Percentiles rank a stretch among this genome's conserved stretches.
These are phyloP conservation scores for Pontoporia blainvillei DNA, from an alignment of 2,113 vertebrate species.

Conservation along the genomic window DNA sequence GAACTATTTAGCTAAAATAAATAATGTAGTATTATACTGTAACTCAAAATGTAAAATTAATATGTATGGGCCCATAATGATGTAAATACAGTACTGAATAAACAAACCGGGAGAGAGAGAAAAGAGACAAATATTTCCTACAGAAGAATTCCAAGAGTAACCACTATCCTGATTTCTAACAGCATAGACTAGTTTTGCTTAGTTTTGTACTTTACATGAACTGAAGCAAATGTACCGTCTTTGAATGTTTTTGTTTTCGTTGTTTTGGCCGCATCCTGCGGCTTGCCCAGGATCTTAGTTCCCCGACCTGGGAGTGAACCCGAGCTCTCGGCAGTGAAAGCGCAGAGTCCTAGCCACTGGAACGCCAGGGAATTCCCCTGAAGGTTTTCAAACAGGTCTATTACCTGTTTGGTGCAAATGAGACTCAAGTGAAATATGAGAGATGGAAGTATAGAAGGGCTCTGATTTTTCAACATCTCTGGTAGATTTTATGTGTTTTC, in stretches of 20 bases:
- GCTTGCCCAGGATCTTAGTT: neutral
- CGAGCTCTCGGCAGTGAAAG: neutral
- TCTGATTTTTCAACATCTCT: neutral
- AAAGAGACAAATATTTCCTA: neutral
- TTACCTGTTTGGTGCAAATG: neutral
- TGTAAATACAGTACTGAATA: neutral
- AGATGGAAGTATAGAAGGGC: neutral
- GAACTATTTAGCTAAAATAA: neutral
- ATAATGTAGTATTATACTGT: neutral
- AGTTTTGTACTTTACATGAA: neutral
- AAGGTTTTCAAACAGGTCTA: neutral
- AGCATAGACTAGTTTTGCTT: neutral
- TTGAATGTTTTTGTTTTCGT: neutral
- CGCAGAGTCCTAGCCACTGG: neutral
- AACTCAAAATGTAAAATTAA: neutral
- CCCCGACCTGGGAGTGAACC: neutral
- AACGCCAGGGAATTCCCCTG: neutral
- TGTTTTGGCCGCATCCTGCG: neutral
- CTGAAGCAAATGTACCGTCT: neutral
- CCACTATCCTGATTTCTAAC: neutral
- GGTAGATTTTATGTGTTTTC: neutral
- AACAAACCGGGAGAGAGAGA: neutral
- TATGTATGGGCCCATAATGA: neutral
- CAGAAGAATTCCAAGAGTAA: neutral
- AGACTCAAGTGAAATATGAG: neutral